These are phyloP conservation scores for Pangasius macronema DNA, from an alignment of 2,797 vertebrate genomes.

Conservation along the genomic window DNA sequence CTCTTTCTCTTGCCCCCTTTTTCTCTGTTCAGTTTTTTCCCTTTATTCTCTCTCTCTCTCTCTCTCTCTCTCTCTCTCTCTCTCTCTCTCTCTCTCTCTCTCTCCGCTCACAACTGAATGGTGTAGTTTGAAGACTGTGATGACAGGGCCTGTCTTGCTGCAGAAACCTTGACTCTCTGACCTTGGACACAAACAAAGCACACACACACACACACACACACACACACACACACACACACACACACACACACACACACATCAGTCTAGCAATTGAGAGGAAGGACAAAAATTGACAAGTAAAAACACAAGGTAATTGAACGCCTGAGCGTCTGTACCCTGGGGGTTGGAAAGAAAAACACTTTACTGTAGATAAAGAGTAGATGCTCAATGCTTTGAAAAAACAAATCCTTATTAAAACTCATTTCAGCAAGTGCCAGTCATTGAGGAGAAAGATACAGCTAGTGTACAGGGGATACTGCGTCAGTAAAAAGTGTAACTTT, in stretches of 20 bases:
- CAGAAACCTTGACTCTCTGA: conserved; percentile 31
- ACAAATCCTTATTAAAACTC: neutral
- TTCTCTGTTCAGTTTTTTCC: neutral
- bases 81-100: conserved; percentile 6
- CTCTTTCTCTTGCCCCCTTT: conserved; percentile 21
- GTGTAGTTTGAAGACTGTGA: conserved; percentile 29
- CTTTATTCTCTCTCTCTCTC: neutral
- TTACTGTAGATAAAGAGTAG: neutral
- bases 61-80: neutral
- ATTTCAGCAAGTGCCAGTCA: neutral
- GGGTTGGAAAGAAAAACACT: neutral
- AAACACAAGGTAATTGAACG: conserved; percentile 18
- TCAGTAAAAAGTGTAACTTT: neutral
- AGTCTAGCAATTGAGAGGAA: neutral
- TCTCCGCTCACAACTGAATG: conserved; percentile 26
- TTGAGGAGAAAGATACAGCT: neutral
- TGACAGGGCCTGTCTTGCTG: conserved; percentile 42
- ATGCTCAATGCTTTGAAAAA: neutral
- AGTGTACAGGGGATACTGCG: neutral
- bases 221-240: conserved; percentile 9
- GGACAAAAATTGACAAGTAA: conserved; percentile 25
- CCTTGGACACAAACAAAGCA: conserved; percentile 31
- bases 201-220: neutral
- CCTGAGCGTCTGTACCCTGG: neutral
- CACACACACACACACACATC: conserved; percentile 22